These are phyloP conservation scores for Bombus sibiricus DNA, from an alignment of 1,140 invertebrate genomes.

Conservation along the genomic window DNA sequence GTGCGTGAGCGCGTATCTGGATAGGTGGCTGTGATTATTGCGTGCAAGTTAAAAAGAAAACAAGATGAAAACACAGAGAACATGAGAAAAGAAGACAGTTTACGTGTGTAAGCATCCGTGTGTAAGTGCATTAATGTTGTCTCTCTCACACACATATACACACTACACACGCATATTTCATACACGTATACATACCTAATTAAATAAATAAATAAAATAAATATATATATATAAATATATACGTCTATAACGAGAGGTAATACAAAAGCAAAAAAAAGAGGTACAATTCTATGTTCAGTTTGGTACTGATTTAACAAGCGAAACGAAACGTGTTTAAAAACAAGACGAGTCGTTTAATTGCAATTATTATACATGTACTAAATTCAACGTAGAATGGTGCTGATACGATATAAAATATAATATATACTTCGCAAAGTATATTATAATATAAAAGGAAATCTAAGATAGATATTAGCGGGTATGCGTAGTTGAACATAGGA, in stretches of 20 bases:
- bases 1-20: constrained; percentile 74
- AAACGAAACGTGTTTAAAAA: constrained; percentile 36
- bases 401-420: constrained; percentile 59
- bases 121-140: constrained; percentile 47
- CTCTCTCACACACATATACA: constrained; percentile 12
- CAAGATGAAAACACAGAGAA: neutral
- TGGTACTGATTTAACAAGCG: constrained; percentile 53
- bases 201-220: constrained; percentile 49
- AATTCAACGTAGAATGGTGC: constrained; percentile 73
- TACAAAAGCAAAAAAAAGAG: constrained; percentile 24
- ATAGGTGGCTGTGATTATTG: constrained; percentile 78
- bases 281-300: constrained; percentile 73
- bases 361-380: constrained; percentile 50
- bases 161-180: constrained; percentile 60
- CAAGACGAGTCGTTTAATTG: constrained; percentile 17
- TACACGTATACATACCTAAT: constrained; percentile 47
- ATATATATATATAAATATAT: constrained; percentile 50
- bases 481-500: constrained; percentile 66
- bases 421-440: constrained; percentile 70
- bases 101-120: constrained; percentile 48
- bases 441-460: constrained; percentile 68
- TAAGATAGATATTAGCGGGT: constrained; percentile 73
- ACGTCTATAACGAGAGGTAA: constrained; percentile 41
- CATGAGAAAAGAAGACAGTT: constrained; percentile 7
- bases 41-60: constrained; percentile 65